phyloP scores from a whole-genome alignment of 2,113 vertebrate species.

The Lepidothrix coronata region DNA sequence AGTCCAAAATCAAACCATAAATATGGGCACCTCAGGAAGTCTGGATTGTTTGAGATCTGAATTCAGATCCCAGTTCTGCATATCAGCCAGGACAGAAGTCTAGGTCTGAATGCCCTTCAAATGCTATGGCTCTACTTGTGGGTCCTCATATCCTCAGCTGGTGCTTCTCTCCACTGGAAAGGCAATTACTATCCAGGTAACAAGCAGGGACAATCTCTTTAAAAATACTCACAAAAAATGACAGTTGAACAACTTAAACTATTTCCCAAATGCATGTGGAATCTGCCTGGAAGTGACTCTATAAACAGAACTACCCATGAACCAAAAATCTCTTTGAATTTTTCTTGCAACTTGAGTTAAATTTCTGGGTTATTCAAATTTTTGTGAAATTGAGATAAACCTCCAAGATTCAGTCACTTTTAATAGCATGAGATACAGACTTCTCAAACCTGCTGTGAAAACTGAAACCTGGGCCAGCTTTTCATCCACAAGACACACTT shows the following conservation, averaged over 20 bases:
- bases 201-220: neutral
- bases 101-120: neutral
- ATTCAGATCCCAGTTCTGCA: neutral
- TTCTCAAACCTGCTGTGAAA: slow-evolving; percentile 50
- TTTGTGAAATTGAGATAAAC: slow-evolving; percentile 37
- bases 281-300: neutral
- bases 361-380: slow-evolving; percentile 50
- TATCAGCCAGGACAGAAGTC: neutral
- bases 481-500: neutral
- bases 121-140: neutral
- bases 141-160: neutral
- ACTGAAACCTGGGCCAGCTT: slow-evolving; percentile 26
- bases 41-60: neutral
- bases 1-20: neutral
- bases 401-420: slow-evolving; percentile 57
- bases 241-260: neutral
- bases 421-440: slow-evolving; percentile 49
- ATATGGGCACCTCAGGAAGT: neutral
- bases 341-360: neutral
- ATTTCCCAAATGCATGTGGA: neutral
- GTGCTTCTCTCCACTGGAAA: neutral
- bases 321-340: neutral
- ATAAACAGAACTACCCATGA: neutral
- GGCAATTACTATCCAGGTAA: neutral
- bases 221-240: neutral